phyloP scores from a whole-genome alignment of 2,888 invertebrate species.

The Phragmatobia fuliginosa region DNA sequence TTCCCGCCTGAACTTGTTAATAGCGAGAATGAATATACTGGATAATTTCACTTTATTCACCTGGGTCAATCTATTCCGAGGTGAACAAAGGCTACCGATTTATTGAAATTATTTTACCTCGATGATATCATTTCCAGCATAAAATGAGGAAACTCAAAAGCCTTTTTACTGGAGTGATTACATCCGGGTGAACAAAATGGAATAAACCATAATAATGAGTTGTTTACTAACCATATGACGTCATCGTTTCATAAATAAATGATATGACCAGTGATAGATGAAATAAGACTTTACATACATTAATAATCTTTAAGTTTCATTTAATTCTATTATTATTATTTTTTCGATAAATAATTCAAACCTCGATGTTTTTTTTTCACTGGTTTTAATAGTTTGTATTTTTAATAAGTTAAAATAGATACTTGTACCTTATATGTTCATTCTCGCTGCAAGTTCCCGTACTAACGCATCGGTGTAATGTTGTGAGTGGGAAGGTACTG shows the following conservation, averaged over 20 bases:
- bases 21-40: conserved; percentile 52
- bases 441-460: conserved; percentile 59
- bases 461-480: conserved; percentile 57
- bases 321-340: neutral
- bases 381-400: neutral
- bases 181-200: too few species aligned
- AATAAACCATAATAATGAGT: too few species aligned
- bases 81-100: too few species aligned
- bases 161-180: too few species aligned
- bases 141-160: too few species aligned
- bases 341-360: too few species aligned
- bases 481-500: conserved; percentile 46
- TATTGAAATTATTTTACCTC: too few species aligned
- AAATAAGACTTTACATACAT: neutral
- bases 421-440: conserved; percentile 36
- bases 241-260: neutral
- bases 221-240: neutral
- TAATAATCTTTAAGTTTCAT: neutral
- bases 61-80: too few species aligned
- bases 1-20: conserved; percentile 64
- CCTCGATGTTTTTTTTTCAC: neutral
- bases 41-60: too few species aligned
- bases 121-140: too few species aligned
- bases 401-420: conserved; percentile 6
- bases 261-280: neutral